Evolutionary conservation across 2,113 vertebrate genomes (phyloP), one percentile per base, ranked within the genome.

Genomic region (Xenopus borealis): DNA sequence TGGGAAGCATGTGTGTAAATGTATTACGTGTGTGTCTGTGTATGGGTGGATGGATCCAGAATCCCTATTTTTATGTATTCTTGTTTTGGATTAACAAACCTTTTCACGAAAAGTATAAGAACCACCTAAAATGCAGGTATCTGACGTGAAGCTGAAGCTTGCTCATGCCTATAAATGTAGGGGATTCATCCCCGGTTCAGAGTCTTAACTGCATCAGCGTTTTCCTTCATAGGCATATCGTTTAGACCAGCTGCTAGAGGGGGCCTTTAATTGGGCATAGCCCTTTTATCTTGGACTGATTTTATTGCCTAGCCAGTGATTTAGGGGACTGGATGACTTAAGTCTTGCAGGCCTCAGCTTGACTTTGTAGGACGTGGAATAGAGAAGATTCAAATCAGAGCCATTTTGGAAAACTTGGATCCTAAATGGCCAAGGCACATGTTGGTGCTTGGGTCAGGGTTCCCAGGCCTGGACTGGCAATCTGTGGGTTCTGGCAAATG

Each of bases 71-170:
- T 66, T 45, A 44, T 47, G 30, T 61, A 77, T 30, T 46, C 3
- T 18, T 40, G 70, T 77, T 77, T 77, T 77, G 74, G 74, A 77
- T 77, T 77, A 77, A 77, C 74, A 77, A 77, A 77, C 64, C 74
- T 77, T 70, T 70, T 46, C 14, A 64, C 27, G 23, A 27, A 16
- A 45, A 16, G 30, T 33, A 17, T 7, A 23, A 18, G 52, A 17
- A 27, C n/a, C 10, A 17, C 59, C 52, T 14, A 63, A 40, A 72
- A 72, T 10, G 1, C 7, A 47, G 11, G 44, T 18, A 18, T 58
- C 27, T 72, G 62, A 50, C 2, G 1, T 55, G 17, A 33, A 47
- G 13, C 55, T 46, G 65, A 13, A 58, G 18, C 27, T 66, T 46
- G 63, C 18, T 72, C 62, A 46, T 16, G 2, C 52, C 63, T 46